phyloP scores from a whole-genome alignment of 2,113 vertebrate species.

The Prunella fulvescens region DNA sequence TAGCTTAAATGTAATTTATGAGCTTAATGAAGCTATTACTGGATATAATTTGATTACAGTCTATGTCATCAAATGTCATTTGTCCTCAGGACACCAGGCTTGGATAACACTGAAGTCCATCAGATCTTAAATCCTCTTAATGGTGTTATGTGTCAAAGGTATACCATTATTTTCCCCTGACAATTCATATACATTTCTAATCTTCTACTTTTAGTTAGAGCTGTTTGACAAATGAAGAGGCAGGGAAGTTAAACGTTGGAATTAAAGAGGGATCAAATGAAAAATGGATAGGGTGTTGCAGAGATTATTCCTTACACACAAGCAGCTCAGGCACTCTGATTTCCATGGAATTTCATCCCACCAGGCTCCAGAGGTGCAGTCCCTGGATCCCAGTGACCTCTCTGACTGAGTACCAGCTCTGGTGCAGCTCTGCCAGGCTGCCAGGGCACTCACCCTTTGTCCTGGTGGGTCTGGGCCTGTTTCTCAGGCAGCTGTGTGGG shows the following conservation, averaged over 20 bases:
- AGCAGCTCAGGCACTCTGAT: background rate
- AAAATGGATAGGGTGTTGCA: background rate
- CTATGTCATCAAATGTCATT: background rate
- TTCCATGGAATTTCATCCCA: background rate
- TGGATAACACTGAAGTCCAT: background rate
- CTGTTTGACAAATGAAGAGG: background rate
- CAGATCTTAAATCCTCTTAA: background rate
- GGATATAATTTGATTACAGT: background rate
- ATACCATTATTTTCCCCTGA: background rate
- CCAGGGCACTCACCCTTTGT: constrained; percentile 71
- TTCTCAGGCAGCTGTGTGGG: constrained; percentile 30
- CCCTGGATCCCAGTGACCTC: background rate
- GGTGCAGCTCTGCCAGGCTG: background rate
- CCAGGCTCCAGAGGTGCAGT: background rate
- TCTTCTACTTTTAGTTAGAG: background rate
- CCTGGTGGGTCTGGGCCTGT: constrained; percentile 45
- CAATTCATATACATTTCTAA: background rate
- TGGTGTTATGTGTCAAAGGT: background rate
- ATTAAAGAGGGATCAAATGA: background rate
- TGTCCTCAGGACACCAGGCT: background rate
- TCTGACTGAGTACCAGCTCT: background rate
- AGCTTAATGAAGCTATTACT: constrained; percentile 4
- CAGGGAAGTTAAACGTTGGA: background rate
- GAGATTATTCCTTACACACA: background rate
- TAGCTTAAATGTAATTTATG: background rate